These are phyloP conservation scores for Ammodytes dubius DNA, from an alignment of 2,113 vertebrate genomes.

Conservation along the genomic window DNA sequence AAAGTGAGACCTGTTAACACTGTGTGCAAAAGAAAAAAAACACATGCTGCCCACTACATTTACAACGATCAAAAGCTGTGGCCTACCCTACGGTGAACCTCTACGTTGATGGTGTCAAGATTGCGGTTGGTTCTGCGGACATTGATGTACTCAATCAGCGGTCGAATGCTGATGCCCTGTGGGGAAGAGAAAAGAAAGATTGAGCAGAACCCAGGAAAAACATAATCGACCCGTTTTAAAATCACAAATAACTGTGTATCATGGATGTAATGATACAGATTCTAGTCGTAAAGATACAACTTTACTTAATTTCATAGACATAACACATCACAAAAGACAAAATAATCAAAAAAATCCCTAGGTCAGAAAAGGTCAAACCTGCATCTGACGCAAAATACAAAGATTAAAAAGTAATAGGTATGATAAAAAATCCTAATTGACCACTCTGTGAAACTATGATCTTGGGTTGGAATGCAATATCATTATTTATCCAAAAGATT, in stretches of 20 bases:
- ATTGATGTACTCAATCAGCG: conserved; percentile 93
- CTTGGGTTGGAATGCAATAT: neutral
- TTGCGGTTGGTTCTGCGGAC: conserved; percentile 94
- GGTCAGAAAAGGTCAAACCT: neutral
- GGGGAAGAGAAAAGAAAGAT: conserved; percentile 4
- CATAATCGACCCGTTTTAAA: neutral
- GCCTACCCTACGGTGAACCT: conserved; percentile 94
- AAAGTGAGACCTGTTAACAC: neutral
- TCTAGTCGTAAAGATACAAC: neutral
- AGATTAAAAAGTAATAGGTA: neutral
- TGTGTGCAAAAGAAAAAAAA: neutral
- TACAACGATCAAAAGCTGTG: neutral
- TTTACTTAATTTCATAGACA: neutral
- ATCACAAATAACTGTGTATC: neutral
- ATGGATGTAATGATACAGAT: neutral
- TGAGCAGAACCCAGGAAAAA: neutral
- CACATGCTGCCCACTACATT: neutral
- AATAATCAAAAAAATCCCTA: neutral
- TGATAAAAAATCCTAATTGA: too few relatives aligned
- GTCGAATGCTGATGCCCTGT: conserved; percentile 97
- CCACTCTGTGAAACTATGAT: too few relatives aligned
- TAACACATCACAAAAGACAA: neutral
- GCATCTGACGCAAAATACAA: neutral
- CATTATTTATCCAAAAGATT: neutral
- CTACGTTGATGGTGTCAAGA: conserved; percentile 91